These are phyloP conservation scores for Echinarachnius parma DNA, from an alignment of 53 echinoderm and acorn worm species.

Conservation along the genomic window DNA sequence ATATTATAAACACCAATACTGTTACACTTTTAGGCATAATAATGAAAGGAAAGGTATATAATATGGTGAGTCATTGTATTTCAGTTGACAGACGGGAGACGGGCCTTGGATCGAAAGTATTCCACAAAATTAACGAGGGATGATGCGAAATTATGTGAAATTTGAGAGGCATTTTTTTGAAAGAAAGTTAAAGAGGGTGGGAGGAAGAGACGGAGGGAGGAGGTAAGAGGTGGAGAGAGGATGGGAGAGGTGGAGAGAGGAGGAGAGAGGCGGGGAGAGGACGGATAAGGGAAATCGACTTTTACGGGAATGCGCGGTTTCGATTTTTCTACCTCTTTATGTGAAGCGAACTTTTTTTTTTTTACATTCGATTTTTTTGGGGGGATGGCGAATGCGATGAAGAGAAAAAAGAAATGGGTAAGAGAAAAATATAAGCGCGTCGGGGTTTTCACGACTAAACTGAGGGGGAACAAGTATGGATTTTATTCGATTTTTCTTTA, in stretches of 20 bases:
- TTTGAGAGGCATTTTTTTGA: too few relatives aligned
- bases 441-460: conserved; percentile 44
- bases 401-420: conserved; percentile 37
- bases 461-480: conserved; percentile 51
- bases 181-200: neutral
- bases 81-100: neutral
- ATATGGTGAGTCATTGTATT: too few relatives aligned
- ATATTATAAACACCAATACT: too few relatives aligned
- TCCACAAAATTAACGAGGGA: neutral
- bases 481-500: conserved; percentile 51
- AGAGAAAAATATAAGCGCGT: conserved; percentile 46
- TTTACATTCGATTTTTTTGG: conserved; percentile 42
- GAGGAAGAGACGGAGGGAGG: neutral
- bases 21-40: too few relatives aligned
- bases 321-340: conserved; percentile 35
- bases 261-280: neutral
- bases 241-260: too few relatives aligned
- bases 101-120: neutral
- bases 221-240: conserved; percentile 11
- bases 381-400: conserved; percentile 27
- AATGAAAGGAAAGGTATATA: too few relatives aligned
- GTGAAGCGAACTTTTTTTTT: conserved; percentile 32
- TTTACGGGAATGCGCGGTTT: conserved; percentile 31
- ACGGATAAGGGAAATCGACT: conserved; percentile 37
- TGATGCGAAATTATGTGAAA: too few relatives aligned